Evolutionary conservation across 1,140 invertebrate species (phyloP).

Genomic region (Acromyrmex echinatior): DNA sequence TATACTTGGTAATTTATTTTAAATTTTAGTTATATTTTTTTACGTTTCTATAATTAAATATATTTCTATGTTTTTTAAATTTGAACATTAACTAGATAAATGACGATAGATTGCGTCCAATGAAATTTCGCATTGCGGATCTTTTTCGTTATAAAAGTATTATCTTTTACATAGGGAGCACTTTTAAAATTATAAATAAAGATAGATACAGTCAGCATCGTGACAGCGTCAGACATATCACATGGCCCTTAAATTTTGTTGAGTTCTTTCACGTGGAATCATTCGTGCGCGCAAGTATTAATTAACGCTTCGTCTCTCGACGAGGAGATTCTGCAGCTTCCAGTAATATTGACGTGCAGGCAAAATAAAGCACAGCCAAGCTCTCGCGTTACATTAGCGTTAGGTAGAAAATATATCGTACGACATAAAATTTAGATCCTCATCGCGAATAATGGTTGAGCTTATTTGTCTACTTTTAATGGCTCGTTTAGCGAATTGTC

Average conservation of each 20-base stretch:
- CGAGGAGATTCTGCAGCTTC: not conserved
- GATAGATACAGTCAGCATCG: not conserved
- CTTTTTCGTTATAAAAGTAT: not conserved
- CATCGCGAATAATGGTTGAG: not conserved
- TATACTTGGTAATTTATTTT: not conserved
- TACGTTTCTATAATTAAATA: not conserved
- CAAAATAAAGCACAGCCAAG: conserved; percentile 12
- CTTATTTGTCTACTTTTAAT: not conserved
- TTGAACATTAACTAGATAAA: not conserved
- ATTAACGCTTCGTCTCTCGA: conserved; percentile 44
- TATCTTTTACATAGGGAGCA: too few relatives aligned
- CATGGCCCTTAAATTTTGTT: not conserved
- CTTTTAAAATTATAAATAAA: not conserved
- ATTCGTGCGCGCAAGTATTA: conserved; percentile 19
- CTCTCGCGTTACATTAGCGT: not conserved
- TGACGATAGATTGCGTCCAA: not conserved
- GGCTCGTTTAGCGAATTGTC: not conserved
- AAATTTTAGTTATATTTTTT: not conserved
- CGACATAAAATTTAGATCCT: not conserved
- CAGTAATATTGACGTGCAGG: not conserved
- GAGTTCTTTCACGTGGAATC: conserved; percentile 22
- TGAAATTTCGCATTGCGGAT: not conserved
- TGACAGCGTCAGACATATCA: not conserved
- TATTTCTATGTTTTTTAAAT: not conserved
- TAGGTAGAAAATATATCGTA: not conserved